These are phyloP conservation scores for Meteorus sp. DNA, from an alignment of 1,140 invertebrate genomes.

Conservation along the genomic window DNA sequence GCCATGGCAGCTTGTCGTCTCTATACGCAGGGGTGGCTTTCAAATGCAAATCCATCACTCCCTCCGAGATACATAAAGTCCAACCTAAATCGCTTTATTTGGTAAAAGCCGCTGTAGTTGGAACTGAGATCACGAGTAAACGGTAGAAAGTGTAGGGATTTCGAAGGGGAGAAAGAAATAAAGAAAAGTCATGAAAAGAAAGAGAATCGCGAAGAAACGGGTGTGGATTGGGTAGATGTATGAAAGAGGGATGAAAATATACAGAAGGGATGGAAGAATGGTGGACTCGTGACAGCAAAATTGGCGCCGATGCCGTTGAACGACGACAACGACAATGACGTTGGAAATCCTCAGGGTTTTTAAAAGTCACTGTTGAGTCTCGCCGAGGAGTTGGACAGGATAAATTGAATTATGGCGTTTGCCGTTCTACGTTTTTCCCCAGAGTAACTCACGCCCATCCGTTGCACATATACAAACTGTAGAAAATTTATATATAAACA, in stretches of 20 bases:
- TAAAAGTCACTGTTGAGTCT: constrained; percentile 20
- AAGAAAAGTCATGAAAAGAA: not conserved
- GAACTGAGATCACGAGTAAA: not conserved
- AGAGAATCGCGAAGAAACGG: not conserved
- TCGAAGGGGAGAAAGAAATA: not conserved
- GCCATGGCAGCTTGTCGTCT: not conserved
- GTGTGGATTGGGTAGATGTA: not conserved
- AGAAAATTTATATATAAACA: constrained; percentile 4
- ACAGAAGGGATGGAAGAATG: constrained; percentile 1
- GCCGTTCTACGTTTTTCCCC: constrained; percentile 5
- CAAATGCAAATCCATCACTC: constrained; percentile 28
- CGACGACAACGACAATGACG: constrained; percentile 9
- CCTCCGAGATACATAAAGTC: constrained; percentile 7
- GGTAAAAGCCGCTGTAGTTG: not conserved
- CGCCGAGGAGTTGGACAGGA: constrained; percentile 9
- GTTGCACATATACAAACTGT: not conserved
- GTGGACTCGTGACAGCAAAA: not conserved
- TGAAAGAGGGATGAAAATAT: too few species aligned
- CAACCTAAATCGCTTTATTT: constrained; percentile 14
- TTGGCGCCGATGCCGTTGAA: constrained; percentile 15
- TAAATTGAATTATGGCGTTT: constrained; percentile 24
- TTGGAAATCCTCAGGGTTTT: constrained; percentile 19
- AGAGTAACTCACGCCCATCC: not conserved
- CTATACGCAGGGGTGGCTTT: constrained; percentile 5
- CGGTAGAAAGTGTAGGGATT: too few species aligned